These are phyloP conservation scores for Sitophilus oryzae DNA, from an alignment of 1,140 invertebrate species.

Conservation along the genomic window DNA sequence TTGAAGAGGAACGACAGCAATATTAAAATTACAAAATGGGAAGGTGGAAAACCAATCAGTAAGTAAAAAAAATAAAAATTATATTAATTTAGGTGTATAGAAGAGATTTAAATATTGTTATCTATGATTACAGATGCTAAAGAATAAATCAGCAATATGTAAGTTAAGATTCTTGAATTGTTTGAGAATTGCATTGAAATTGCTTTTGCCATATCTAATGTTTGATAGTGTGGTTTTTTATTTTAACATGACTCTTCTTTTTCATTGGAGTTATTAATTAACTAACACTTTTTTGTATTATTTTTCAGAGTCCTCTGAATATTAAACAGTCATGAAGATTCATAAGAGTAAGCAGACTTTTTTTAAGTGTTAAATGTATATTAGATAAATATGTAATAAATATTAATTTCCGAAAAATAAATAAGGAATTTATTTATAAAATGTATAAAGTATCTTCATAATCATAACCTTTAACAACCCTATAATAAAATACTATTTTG, in stretches of 20 bases:
- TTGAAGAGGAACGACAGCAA: conserved; percentile 65
- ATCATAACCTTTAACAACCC: too few relatives aligned
- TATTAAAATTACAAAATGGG: conserved; percentile 79
- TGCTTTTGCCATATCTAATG: too few relatives aligned
- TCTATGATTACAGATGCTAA: conserved; percentile 18
- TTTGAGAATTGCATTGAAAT: too few relatives aligned
- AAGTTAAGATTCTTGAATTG: too few relatives aligned
- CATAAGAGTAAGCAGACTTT: conserved; percentile 1
- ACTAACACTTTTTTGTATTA: not conserved
- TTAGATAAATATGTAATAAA: not conserved
- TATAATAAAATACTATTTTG: conserved; percentile 34
- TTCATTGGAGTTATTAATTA: not conserved
- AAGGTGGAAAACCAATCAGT: conserved; percentile 77
- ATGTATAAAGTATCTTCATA: too few relatives aligned
- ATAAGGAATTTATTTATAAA: too few relatives aligned
- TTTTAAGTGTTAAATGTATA: conserved; percentile 6
- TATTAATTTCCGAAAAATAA: too few relatives aligned
- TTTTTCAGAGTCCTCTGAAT: conserved; percentile 12
- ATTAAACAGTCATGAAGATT: not conserved
- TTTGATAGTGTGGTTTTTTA: too few relatives aligned
- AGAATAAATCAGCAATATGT: conserved; percentile 17
- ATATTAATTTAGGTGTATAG: not conserved
- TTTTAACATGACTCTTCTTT: not conserved
- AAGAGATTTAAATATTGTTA: conserved; percentile 1
- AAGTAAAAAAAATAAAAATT: conserved; percentile 46